Base-by-base conservation (phyloP, 2,888 invertebrate species). In the Petrolisthes cinctipes region DNA sequence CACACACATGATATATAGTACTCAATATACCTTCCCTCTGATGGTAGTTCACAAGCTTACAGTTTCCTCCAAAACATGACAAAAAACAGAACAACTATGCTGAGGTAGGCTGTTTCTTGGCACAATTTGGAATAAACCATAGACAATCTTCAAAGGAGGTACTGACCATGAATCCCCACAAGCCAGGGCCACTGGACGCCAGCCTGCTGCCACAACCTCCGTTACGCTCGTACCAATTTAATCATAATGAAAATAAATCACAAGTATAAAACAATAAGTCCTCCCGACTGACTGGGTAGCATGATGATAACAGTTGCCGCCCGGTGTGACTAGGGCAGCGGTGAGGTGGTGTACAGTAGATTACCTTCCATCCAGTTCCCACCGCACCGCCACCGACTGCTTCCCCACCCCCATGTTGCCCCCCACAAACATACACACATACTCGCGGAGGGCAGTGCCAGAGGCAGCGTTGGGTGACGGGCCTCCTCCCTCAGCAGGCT, bases 231-330 rank as follows among this genome's bases (percentile, higher is more conserved):
- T 83, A 83, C 87, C 80, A 88, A 88, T 85, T 84, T 23, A 86
- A 83, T 53, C 51, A 53, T 73, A 83, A 87, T 83, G 80, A 87
- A 87, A 87, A 83, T 84, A 84, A 82, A 88, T 86, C 86, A 88
- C 68, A 84, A 88, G 83, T 84, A 88, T 88, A 80, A 88, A 88
- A 88, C 88, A 88, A 88, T 80, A 20, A 84, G 73, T 88, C 88
- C 83, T 83, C 68, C 61, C 83, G 84, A 85, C 81, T 88, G 84
- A 81, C 53, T 87, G 87, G 87, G 79, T 83, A 83, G 87, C 83
- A 80, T 87, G 82, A 80, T 37, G 71, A 9, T 87, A 81, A 86
- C 83, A 83, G 82, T 83, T 79, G 87, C 71, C 68, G 83, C 83
- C 87, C 87, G 71, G 78, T 79, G 83, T 87, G 87, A 87, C 87